phyloP scores from a whole-genome alignment of 2,888 invertebrate genomes.

The Notodonta dromedarius region DNA sequence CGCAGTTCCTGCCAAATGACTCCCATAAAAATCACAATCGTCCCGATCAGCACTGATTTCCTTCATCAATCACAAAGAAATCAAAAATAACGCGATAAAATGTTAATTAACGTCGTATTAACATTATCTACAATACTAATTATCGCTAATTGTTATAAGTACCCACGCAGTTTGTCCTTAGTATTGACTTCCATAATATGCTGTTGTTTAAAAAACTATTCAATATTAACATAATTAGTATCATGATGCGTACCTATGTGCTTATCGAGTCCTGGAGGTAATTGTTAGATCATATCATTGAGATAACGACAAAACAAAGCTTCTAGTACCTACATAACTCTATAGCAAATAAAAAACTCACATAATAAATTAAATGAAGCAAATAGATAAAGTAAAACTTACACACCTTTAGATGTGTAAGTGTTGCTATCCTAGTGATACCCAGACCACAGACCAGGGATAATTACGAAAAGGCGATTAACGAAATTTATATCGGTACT shows the following conservation, averaged over 20 bases:
- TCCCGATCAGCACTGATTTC: slow-evolving; percentile 49
- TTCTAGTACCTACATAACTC: slow-evolving; percentile 4
- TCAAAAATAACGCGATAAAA: slow-evolving; percentile 27
- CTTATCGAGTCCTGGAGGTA: slow-evolving; percentile 11
- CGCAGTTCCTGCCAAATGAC: slow-evolving; percentile 16
- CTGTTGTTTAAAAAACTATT: not conserved
- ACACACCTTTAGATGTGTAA: no score
- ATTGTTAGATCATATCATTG: slow-evolving; percentile 12
- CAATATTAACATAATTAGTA: not conserved
- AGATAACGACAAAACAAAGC: slow-evolving; percentile 13
- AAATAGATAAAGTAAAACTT: no score
- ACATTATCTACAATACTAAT: slow-evolving; percentile 2
- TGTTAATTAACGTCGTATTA: slow-evolving; percentile 28
- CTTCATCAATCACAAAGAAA: slow-evolving; percentile 33
- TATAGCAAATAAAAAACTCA: not conserved
- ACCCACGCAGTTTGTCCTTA: not conserved
- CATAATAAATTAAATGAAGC: not conserved
- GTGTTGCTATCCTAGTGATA: no score
- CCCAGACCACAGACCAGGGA: no score
- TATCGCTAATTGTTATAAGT: not conserved
- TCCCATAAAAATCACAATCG: slow-evolving; percentile 32
- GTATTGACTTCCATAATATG: not conserved
- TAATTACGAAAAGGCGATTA: no score
- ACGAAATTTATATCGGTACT: no score
- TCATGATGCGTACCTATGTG: not conserved